Base-by-base conservation (phyloP, 2,888 invertebrate genomes). In the Cephalotes varians region DNA sequence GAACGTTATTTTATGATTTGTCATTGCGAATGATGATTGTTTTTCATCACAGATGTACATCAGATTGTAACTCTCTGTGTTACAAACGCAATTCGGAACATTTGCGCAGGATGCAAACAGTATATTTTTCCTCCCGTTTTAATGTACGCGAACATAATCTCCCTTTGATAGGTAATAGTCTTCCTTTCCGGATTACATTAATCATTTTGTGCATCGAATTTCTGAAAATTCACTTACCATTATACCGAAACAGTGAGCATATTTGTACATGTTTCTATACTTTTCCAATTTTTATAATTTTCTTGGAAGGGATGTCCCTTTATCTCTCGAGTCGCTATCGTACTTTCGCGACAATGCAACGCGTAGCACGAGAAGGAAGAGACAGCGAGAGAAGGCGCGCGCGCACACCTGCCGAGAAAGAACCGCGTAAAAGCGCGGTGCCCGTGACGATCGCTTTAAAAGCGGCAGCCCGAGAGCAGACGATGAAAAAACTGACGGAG, bases 401-500 rank as follows among this genome's bases (percentile, higher is more conserved):
- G 88, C 82, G 85, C 82, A 85, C 90, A 89, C 89, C 89, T 89
- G 90, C 89, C 74, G 69, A 79, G 86, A 86, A 83, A 88, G 86
- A 87, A 83, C 81, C 85, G 88, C 90, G 87, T 89, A 89, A 89
- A 89, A 90, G 85, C 85, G 89, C 88, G 90, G 84, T 88, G 86
- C 90, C 91, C 90, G 90, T 90, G 90, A 91, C 87, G 91, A 90
- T 91, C 90, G 88, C 86, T 91, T 91, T 89, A 89, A 90, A 91
- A 88, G 88, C 85, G 87, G 87, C 86, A 85, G 84, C 83, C 87
- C 87, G 83, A 85, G 88, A 89, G 91, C 92, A 93, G 93, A 93
- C 93, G 93, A 86, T 93, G 91, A 93, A 93, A 93, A 93, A 93
- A 91, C 92, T 92, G 92, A 90, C 90, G 89, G 88, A 91, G 89